phyloP scores from a whole-genome alignment of 1,140 invertebrate genomes.

The Polypedilum vanderplanki region DNA sequence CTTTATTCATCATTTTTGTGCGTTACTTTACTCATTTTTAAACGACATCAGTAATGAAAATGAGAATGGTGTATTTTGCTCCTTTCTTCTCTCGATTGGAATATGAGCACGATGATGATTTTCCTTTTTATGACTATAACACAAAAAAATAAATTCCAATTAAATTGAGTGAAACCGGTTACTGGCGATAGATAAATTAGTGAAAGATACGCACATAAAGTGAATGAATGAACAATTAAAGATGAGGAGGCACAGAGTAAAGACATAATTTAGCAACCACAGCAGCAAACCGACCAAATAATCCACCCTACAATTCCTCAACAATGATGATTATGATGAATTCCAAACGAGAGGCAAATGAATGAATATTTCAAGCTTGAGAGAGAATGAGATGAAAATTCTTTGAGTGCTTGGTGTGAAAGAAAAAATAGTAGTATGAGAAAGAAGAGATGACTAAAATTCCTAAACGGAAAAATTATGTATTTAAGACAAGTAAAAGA shows the following conservation, averaged over 20 bases:
- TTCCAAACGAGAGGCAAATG: background rate
- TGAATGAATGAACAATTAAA: conserved; percentile 16
- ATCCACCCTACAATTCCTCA: conserved; percentile 14
- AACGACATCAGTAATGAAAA: too few relatives aligned
- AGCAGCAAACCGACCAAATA: background rate
- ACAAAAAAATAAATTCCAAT: background rate
- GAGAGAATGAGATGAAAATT: background rate
- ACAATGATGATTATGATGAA: conserved; percentile 19
- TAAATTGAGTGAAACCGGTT: background rate
- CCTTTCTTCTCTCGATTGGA: too few relatives aligned
- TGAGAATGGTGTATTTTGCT: too few relatives aligned
- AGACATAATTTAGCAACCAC: conserved; percentile 17
- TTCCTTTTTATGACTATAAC: background rate
- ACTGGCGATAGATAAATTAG: too few relatives aligned
- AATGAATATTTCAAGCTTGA: background rate
- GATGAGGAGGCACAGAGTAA: too few relatives aligned
- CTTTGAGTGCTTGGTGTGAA: background rate
- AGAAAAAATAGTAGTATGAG: background rate
- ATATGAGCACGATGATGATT: too few relatives aligned
- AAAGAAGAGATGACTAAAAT: conserved; percentile 2
- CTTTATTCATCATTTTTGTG: too few relatives aligned
- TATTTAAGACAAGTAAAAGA: too few relatives aligned
- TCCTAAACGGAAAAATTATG: background rate
- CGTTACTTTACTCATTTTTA: too few relatives aligned
- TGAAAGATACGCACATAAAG: background rate